These are phyloP conservation scores for Puffinus mauretanicus DNA, from an alignment of 2,113 vertebrate species.

Conservation along the genomic window DNA sequence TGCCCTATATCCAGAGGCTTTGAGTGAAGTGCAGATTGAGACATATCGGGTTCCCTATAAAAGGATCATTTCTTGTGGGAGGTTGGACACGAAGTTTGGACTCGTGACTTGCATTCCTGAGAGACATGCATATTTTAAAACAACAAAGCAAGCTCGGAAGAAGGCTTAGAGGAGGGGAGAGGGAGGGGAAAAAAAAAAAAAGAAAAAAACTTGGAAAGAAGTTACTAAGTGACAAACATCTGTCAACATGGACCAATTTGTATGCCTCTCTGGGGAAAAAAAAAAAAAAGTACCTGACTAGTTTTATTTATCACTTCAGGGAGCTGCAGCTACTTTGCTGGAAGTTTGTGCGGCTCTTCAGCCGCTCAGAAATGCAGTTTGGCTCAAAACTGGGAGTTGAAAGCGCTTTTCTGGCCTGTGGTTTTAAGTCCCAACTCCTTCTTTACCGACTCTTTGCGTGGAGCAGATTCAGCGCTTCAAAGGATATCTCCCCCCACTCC, in stretches of 20 bases:
- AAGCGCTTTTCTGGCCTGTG: conserved; percentile 6
- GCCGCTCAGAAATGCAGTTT: not conserved
- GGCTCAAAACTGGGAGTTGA: not conserved
- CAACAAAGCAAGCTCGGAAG: conserved; percentile 95
- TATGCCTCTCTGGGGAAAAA: not conserved
- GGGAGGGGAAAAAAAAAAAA: not conserved
- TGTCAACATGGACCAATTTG: conserved; percentile 86
- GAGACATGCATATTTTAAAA: conserved; percentile 99
- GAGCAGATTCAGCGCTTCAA: not conserved
- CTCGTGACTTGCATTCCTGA: conserved; percentile 99
- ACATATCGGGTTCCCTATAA: conserved; percentile 98
- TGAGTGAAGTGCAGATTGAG: conserved; percentile 98
- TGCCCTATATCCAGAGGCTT: conserved; percentile 84
- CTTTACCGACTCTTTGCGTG: not conserved
- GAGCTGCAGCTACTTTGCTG: conserved; percentile 9
- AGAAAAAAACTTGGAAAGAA: conserved; percentile 83
- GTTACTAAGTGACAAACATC: conserved; percentile 95
- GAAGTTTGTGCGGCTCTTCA: not conserved
- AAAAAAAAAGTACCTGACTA: conserved; percentile 37
- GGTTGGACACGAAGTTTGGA: conserved; percentile 99
- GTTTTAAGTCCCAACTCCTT: not conserved
- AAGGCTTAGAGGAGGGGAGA: conserved; percentile 76
- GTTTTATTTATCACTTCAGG: conserved; percentile 47
- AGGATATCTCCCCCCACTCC: not conserved
- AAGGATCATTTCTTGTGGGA: conserved; percentile 99